These are phyloP conservation scores for Excalfactoria chinensis DNA, from an alignment of 2,113 vertebrate species.

Conservation along the genomic window DNA sequence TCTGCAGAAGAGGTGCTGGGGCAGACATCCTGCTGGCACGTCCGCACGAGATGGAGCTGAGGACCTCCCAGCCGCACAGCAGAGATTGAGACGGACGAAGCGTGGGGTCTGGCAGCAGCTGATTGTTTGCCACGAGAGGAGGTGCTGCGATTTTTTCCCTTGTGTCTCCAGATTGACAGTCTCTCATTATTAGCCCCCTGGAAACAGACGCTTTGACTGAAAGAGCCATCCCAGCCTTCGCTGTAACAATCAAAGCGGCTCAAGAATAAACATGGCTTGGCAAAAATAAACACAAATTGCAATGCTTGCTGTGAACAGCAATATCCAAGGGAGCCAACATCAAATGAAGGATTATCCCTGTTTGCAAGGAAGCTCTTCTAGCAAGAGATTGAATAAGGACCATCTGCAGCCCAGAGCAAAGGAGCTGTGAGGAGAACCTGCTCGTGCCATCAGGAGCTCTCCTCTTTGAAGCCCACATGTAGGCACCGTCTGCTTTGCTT, in stretches of 20 bases:
- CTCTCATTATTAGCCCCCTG: constrained; percentile 60
- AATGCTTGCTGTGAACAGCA: constrained; percentile 60
- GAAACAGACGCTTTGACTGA: constrained; percentile 62
- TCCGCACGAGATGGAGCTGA: background rate
- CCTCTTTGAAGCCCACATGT: background rate
- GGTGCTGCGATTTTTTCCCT: background rate
- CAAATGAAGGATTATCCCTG: constrained; percentile 72
- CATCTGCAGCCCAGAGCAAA: constrained; percentile 57
- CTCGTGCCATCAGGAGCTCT: background rate
- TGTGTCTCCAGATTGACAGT: constrained; percentile 40
- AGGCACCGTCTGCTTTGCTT: background rate
- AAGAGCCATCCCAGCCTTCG: constrained; percentile 49
- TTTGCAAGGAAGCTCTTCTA: constrained; percentile 59
- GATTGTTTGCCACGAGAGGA: constrained; percentile 26
- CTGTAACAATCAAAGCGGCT: constrained; percentile 68
- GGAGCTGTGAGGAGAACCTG: constrained; percentile 38
- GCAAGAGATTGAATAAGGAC: constrained; percentile 55
- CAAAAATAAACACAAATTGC: constrained; percentile 74
- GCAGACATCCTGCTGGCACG: fast-evolving
- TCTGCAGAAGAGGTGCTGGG: background rate
- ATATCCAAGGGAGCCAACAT: constrained; percentile 71
- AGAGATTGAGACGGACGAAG: background rate
- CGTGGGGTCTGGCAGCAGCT: constrained; percentile 45
- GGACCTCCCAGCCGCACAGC: background rate
- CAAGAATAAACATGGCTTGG: constrained; percentile 71